These are phyloP conservation scores for Lytechinus pictus DNA, from an alignment of 35 echinoderm and acorn worm genomes.

Conservation along the genomic window DNA sequence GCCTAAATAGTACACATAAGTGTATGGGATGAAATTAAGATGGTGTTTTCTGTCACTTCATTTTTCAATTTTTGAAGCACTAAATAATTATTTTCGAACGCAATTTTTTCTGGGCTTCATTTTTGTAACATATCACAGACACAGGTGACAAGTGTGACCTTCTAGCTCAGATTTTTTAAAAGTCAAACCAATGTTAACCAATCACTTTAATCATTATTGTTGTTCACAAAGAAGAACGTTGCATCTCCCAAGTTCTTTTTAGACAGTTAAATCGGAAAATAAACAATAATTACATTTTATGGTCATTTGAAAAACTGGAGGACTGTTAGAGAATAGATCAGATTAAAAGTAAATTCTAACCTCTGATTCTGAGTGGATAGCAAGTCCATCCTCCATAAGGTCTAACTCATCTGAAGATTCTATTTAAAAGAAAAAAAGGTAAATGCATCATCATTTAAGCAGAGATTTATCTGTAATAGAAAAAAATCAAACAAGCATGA, in stretches of 20 bases:
- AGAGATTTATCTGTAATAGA: not conserved
- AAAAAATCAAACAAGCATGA: not conserved
- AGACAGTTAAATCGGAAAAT: not conserved
- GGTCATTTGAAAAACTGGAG: not conserved
- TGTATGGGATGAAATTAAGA: no score
- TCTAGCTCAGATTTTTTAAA: no score
- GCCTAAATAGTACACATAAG: no score
- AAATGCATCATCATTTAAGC: not conserved
- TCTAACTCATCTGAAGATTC: slow-evolving; percentile 70
- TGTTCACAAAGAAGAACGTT: not conserved
- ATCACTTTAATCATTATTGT: no score
- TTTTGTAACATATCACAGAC: no score
- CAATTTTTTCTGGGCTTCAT: no score
- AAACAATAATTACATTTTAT: no score
- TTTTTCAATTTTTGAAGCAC: no score
- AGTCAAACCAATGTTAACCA: no score
- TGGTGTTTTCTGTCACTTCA: no score
- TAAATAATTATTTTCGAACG: no score
- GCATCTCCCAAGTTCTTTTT: not conserved
- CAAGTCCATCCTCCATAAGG: slow-evolving; percentile 59
- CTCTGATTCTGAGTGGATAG: slow-evolving; percentile 72
- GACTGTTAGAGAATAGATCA: not conserved
- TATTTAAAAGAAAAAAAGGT: not conserved
- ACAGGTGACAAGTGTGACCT: no score
- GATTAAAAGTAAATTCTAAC: slow-evolving; percentile 20